A percentile compares a stretch with the other conserved stretches of the same genome.
Evolutionary conservation across 2,797 vertebrate genomes (phyloP).

Genomic region (Tenualosa ilisha): DNA sequence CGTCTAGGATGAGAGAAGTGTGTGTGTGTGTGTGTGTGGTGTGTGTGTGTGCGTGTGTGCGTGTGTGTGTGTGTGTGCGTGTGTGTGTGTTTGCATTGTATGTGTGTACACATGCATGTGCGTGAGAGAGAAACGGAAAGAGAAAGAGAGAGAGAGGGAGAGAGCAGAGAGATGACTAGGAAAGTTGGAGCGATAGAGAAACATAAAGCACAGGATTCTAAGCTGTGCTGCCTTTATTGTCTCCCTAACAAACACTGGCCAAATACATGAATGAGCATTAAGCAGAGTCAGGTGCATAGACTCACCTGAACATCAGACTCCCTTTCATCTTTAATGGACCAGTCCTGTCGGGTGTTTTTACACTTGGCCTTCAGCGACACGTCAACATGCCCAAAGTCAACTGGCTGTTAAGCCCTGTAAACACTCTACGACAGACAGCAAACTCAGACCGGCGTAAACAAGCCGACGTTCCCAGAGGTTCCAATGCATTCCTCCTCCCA

Average conservation of each 20-base stretch:
- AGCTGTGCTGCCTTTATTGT: background rate
- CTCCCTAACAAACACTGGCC: background rate
- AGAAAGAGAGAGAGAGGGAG: conserved; percentile 38
- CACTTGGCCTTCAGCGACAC: background rate
- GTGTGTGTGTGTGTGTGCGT: conserved; percentile 1
- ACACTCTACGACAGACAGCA: conserved; percentile 28
- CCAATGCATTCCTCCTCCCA: conserved; percentile 43
- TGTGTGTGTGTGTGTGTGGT: conserved; percentile 7
- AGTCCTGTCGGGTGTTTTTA: background rate
- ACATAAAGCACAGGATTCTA: conserved; percentile 17
- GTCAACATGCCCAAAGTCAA: conserved; percentile 9
- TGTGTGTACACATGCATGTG: background rate
- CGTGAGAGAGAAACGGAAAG: conserved; percentile 32
- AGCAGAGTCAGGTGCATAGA: background rate
- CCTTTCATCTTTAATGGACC: conserved; percentile 9
- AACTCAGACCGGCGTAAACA: background rate
- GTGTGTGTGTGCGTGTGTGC: background rate
- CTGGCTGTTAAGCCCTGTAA: background rate
- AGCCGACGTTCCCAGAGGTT: conserved; percentile 33
- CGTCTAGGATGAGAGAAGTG: background rate
- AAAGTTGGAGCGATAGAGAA: conserved; percentile 34
- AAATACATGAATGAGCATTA: background rate
- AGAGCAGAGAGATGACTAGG: conserved; percentile 22
- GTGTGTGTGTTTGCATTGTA: background rate
- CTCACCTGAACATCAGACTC: background rate